These are phyloP conservation scores for Pelodytes ibericus DNA, from an alignment of 2,797 vertebrate genomes.

Conservation along the genomic window DNA sequence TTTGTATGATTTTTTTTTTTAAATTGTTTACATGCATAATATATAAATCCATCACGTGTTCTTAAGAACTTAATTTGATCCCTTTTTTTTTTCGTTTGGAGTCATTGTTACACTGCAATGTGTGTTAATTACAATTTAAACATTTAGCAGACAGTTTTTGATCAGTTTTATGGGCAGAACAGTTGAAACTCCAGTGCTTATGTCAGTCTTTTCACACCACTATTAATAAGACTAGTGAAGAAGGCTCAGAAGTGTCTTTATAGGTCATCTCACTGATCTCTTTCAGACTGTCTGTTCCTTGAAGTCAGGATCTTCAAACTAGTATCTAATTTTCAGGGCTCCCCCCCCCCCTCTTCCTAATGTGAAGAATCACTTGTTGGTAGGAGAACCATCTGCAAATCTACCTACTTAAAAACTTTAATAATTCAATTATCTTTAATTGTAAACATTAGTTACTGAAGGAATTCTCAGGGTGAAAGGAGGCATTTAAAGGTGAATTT, in stretches of 20 bases:
- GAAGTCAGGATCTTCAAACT: conserved; percentile 6
- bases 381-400: conserved; percentile 35
- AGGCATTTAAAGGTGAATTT: conserved; percentile 45
- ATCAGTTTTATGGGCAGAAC: neutral
- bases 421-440: conserved; percentile 54
- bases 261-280: neutral
- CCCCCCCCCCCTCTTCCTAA: neutral
- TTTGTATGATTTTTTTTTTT: too few species aligned
- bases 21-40: too few species aligned
- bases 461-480: conserved; percentile 45
- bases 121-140: too few species aligned
- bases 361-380: neutral
- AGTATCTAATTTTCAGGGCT: neutral
- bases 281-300: neutral
- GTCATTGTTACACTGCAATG: too few species aligned
- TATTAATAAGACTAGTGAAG: neutral
- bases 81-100: too few species aligned
- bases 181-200: neutral
- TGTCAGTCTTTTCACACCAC: neutral
- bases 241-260: neutral
- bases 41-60: too few species aligned
- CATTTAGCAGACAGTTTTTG: too few species aligned
- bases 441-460: conserved; percentile 48
- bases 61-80: too few species aligned
- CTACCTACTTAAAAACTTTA: conserved; percentile 49